Evolutionary conservation across 2,113 vertebrate genomes (phyloP).

Genomic region (Barbus barbus): DNA sequence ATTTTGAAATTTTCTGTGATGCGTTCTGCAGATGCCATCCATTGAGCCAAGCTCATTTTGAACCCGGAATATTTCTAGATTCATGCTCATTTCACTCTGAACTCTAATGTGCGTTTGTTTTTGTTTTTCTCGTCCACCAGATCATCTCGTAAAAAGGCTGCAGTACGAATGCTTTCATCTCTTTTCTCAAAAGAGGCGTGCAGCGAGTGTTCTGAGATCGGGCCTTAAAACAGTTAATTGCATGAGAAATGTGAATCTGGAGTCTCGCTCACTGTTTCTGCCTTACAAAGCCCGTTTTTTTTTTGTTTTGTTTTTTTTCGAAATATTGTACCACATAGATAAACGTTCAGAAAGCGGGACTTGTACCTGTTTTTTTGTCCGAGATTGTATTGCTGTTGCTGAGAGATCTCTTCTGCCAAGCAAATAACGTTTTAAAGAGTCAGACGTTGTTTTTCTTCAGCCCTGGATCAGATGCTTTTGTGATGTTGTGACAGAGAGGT

Average conservation of each 20-base stretch:
- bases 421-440: neutral
- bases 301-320: too few relatives aligned
- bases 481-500: neutral
- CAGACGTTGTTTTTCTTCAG: slow-evolving; percentile 8
- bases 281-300: slow-evolving; percentile 15
- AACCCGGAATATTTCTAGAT: too few relatives aligned
- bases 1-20: neutral
- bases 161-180: slow-evolving; percentile 17
- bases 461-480: slow-evolving; percentile 25
- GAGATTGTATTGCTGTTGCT: slow-evolving; percentile 28
- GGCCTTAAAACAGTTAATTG: slow-evolving; percentile 20
- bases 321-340: neutral
- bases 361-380: neutral
- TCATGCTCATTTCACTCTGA: neutral
- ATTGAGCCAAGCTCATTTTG: neutral
- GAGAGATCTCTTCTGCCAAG: neutral
- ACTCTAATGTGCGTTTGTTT: neutral
- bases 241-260: slow-evolving; percentile 17
- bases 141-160: slow-evolving; percentile 36
- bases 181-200: too few relatives aligned
- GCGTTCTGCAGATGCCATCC: neutral
- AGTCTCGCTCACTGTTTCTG: neutral
- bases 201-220: neutral
- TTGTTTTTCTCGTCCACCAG: neutral
- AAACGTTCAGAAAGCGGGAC: neutral